phyloP scores from a whole-genome alignment of 2,113 vertebrate genomes.

The Bos taurus region DNA sequence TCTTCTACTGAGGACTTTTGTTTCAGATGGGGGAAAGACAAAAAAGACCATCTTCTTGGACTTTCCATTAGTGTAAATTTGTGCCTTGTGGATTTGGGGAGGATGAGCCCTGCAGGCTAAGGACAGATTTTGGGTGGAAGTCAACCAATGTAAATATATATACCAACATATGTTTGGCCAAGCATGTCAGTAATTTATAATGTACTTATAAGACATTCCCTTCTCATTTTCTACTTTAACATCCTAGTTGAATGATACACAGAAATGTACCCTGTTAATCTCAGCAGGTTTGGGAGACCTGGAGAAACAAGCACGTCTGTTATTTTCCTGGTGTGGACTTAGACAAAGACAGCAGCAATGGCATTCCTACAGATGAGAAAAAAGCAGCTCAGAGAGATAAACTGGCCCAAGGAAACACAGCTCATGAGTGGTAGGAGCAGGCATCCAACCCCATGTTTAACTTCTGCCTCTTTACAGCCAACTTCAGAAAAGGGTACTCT shows the following conservation, averaged over 20 bases:
- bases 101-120: not conserved
- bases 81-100: not conserved
- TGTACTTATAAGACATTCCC: not conserved
- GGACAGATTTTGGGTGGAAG: not conserved
- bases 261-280: not conserved
- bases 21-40: not conserved
- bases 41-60: not conserved
- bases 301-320: not conserved
- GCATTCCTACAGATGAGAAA: not conserved
- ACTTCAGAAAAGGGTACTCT: not conserved
- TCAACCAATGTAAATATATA: not conserved
- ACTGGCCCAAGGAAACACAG: not conserved
- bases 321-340: not conserved
- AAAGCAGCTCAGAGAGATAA: not conserved
- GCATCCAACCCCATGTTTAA: not conserved
- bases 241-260: not conserved
- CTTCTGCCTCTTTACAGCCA: not conserved
- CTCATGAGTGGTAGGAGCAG: not conserved
- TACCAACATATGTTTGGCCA: not conserved
- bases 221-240: not conserved
- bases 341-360: not conserved
- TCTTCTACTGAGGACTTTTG: not conserved
- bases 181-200: constrained; percentile 22
- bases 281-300: not conserved
- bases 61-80: constrained; percentile 18